These are phyloP conservation scores for Poecilus cupreus DNA, from an alignment of 2,888 invertebrate genomes.

Conservation along the genomic window DNA sequence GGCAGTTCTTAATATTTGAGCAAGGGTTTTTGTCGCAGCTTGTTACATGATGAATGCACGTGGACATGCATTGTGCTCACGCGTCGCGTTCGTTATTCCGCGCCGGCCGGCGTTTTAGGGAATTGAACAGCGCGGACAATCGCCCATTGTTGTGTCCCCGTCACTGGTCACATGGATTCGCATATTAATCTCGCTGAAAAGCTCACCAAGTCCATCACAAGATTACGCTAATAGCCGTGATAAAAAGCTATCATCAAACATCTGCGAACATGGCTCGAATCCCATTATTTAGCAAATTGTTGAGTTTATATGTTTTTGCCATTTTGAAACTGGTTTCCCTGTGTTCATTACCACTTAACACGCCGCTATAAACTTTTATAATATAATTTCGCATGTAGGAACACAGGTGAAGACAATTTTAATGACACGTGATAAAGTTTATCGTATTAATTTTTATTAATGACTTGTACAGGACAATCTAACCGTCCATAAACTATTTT, in stretches of 20 bases:
- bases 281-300: conserved; percentile 27
- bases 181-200: conserved; percentile 37
- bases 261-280: conserved; percentile 3
- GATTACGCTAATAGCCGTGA: not conserved
- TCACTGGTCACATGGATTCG: conserved; percentile 13
- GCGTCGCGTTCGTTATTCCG: conserved; percentile 5
- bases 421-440: not conserved
- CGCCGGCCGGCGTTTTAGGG: conserved; percentile 27
- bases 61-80: conserved; percentile 52
- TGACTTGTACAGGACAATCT: not conserved
- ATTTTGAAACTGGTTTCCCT: conserved; percentile 12
- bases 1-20: conserved; percentile 58
- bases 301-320: conserved; percentile 19
- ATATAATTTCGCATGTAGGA: conserved; percentile 23
- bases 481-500: not conserved
- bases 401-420: not conserved
- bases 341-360: conserved; percentile 27
- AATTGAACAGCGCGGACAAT: conserved; percentile 35
- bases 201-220: not conserved
- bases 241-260: not conserved
- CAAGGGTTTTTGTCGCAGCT: conserved; percentile 54
- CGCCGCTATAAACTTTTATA: conserved; percentile 32
- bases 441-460: not conserved
- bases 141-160: conserved; percentile 25
- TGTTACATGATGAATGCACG: conserved; percentile 57